A percentile compares a stretch with the other conserved stretches of the same genome.
Conservation (phyloP, 1,140 invertebrate species). For the Druon quercuslanigerum region DNA sequence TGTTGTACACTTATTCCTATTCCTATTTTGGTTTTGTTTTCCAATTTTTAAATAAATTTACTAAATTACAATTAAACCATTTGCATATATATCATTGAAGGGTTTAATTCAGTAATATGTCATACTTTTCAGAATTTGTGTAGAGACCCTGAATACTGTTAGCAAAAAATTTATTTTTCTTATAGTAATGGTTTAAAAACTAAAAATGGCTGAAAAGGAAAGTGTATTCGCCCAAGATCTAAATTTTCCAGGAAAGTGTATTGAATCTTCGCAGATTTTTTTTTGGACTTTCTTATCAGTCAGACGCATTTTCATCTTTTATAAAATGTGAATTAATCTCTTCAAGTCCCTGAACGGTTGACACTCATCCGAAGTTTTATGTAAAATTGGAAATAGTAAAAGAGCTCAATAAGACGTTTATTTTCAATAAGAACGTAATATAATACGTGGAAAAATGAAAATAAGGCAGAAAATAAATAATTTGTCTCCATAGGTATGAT, state of each 20-base stretch:
- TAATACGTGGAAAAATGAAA: neutral
- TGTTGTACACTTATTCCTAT: no score
- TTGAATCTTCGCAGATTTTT: constrained; percentile 14
- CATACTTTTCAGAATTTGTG: no score
- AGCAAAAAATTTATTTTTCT: no score
- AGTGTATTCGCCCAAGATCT: neutral
- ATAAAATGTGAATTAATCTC: constrained; percentile 1
- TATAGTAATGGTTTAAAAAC: neutral
- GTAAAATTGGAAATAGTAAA: neutral
- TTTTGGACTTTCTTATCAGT: constrained; percentile 11
- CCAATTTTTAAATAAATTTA: no score
- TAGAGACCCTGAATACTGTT: no score
- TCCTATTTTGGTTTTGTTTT: no score
- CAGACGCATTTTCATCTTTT: neutral
- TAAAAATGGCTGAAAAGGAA: neutral
- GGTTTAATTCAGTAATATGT: no score
- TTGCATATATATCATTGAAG: no score
- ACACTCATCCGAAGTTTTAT: neutral
- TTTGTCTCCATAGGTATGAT: neutral
- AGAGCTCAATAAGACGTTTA: neutral
- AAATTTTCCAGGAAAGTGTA: neutral
- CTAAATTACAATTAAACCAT: no score
- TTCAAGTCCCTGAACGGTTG: neutral
- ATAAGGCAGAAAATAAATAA: neutral
- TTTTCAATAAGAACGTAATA: no score